Base-by-base conservation (phyloP, 2,113 vertebrate genomes). In the Labrus mixtus region DNA sequence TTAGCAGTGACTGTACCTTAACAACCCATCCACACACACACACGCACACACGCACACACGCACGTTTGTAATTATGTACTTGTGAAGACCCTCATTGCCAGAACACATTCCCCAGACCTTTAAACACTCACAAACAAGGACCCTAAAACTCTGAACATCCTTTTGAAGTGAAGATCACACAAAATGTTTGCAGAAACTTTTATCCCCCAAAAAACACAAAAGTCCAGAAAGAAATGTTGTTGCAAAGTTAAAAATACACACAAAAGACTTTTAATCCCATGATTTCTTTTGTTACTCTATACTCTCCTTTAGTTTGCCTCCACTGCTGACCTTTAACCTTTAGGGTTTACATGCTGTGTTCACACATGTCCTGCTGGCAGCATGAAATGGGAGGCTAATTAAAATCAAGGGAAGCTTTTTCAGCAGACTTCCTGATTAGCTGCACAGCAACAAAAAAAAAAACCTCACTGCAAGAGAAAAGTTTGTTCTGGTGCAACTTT, bases 1-100 rank as follows among this genome's bases (percentile, higher is more conserved):
- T 91, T 84, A 91, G 76, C 80, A 68, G 82, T 43, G 62, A 82
- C 73, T 71, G 84, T 80, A 76, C 72, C 78, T 75, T 69, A 75
- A 73, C 63, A 77, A 53, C 25, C 39, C 51, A 67, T 0, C 76
- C 48, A 78, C 65, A 73, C 57, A 33, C 55, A 33, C 55, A 58
- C 55, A 59, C 57, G n/a, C 62, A 60, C 57, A 46, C 41, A 59
- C 56, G 45, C 41, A n/a, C 22, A 33, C 15, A 64, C 87, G 85
- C 43, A 36, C 59, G 81, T 74, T 84, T 68, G 64, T 81, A 66
- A 79, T 89, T 86, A 86, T 9, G 45, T 8, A 79, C 53, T 73
- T 81, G 83, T 78, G 79, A 86, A 83, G 78, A 78, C 68, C 67
- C 65, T 81, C 76, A 54, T 76, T 69, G 73, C 58, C 58, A 41